Evolutionary conservation across 37 sponge, comb jelly and placozoan genomes (phyloP).

Genomic region (Halichondria panicea): DNA sequence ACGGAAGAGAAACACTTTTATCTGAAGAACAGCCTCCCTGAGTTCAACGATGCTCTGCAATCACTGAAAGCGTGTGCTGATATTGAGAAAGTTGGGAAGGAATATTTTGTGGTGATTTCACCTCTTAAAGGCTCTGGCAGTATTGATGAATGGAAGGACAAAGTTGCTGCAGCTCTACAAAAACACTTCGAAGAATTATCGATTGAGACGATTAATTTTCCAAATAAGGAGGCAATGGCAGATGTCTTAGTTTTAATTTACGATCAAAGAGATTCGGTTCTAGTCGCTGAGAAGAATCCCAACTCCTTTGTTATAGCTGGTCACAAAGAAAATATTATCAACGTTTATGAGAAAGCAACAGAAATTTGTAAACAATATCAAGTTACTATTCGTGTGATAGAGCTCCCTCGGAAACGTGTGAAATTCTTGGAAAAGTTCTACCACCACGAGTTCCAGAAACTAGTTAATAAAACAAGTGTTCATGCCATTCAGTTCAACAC

Average conservation of each 20-base stretch:
- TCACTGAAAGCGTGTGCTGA: neutral
- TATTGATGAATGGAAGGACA: neutral
- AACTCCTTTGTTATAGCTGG: constrained; percentile 3
- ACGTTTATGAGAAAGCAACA: neutral
- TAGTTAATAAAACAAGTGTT: too few species aligned
- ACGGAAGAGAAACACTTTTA: neutral
- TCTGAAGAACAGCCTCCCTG: neutral
- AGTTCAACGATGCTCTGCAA: constrained; percentile 1
- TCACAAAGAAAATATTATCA: neutral
- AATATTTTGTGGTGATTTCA: neutral
- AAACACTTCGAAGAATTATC: neutral
- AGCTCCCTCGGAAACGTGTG: constrained; percentile 3
- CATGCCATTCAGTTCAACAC: neutral
- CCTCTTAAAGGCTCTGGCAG: neutral
- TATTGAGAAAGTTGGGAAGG: neutral
- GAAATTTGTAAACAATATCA: neutral
- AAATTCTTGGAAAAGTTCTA: constrained; percentile 17
- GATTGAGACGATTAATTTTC: neutral
- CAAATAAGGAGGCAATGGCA: neutral
- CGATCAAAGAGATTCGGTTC: too few species aligned
- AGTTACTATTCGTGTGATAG: neutral
- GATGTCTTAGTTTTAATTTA: neutral
- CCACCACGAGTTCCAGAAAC: neutral
- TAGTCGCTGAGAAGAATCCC: too few species aligned
- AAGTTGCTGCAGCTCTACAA: neutral